A percentile compares a stretch with the other conserved stretches of the same genome.
Evolutionary conservation across 1,140 invertebrate species (phyloP).

Genomic region (Pseudomyrmex pallidus): DNA sequence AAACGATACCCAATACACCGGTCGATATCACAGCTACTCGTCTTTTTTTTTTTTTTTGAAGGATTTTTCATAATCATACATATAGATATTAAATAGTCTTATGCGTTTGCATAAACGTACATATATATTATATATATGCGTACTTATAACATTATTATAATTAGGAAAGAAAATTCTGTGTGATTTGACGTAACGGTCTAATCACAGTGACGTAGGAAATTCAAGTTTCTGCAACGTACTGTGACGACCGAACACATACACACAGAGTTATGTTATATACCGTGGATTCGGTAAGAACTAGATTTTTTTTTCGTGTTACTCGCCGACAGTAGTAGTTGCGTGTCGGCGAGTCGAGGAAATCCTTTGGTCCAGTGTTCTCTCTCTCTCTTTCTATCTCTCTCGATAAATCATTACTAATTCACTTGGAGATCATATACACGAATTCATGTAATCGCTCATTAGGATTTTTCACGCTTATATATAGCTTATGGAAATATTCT

Average conservation of each 20-base stretch:
- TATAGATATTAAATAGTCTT: conserved; percentile 70
- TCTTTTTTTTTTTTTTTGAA: conserved; percentile 69
- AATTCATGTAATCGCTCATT: conserved; percentile 18
- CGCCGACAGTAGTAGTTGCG: conserved; percentile 13
- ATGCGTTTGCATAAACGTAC: conserved; percentile 50
- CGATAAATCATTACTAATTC: conserved; percentile 61
- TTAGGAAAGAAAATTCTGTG: conserved; percentile 68
- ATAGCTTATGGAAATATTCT: neutral
- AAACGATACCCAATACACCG: conserved; percentile 78
- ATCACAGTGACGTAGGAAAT: conserved; percentile 81
- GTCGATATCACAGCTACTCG: conserved; percentile 83
- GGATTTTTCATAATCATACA: conserved; percentile 55
- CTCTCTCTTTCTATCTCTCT: conserved; percentile 26
- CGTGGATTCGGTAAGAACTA: conserved; percentile 62
- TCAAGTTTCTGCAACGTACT: conserved; percentile 82
- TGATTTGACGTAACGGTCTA: conserved; percentile 34
- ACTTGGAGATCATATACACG: conserved; percentile 59
- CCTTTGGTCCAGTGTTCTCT: conserved; percentile 61
- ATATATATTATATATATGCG: conserved; percentile 46
- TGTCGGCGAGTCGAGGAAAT: conserved; percentile 62
- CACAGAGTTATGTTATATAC: neutral
- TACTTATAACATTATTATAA: conserved; percentile 65
- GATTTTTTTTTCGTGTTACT: conserved; percentile 63
- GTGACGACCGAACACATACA: conserved; percentile 66
- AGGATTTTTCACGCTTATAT: neutral